These are phyloP conservation scores for Lophochroa leadbeateri DNA, from an alignment of 2,113 vertebrate species.

Conservation along the genomic window DNA sequence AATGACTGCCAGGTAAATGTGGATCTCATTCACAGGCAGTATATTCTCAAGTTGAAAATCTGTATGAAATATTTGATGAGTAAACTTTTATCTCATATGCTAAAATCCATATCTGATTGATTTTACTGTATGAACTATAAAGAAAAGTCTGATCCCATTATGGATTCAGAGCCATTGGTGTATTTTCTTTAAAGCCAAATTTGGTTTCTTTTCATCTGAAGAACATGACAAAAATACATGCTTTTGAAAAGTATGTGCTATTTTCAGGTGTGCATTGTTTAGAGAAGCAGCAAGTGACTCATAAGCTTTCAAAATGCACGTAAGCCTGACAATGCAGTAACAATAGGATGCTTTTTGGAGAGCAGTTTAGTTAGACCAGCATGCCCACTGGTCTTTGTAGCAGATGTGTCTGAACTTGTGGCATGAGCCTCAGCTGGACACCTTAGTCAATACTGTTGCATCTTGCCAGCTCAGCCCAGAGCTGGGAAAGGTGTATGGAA, in stretches of 20 bases:
- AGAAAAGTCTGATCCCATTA: neutral
- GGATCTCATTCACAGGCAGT: conserved; percentile 46
- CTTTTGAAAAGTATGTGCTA: neutral
- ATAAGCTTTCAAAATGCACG: neutral
- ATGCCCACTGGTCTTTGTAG: neutral
- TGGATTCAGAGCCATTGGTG: neutral
- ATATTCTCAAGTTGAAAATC: conserved; percentile 37
- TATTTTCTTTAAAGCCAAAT: conserved; percentile 11
- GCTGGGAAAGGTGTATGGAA: neutral
- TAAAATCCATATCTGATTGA: conserved; percentile 63
- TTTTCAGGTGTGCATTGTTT: neutral
- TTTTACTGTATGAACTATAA: conserved; percentile 39
- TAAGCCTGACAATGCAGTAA: neutral
- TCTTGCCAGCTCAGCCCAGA: neutral
- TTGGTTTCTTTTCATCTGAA: neutral
- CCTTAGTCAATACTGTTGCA: neutral
- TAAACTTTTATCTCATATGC: conserved; percentile 50
- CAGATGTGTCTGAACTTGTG: neutral
- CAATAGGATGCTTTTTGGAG: neutral
- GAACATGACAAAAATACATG: neutral
- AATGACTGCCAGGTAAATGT: conserved; percentile 63
- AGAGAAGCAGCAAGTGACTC: neutral
- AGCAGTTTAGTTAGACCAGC: neutral
- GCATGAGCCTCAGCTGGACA: neutral
- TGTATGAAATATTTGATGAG: conserved; percentile 54